phyloP scores from a whole-genome alignment of 2,888 invertebrate species.

The Rhingia campestris region DNA sequence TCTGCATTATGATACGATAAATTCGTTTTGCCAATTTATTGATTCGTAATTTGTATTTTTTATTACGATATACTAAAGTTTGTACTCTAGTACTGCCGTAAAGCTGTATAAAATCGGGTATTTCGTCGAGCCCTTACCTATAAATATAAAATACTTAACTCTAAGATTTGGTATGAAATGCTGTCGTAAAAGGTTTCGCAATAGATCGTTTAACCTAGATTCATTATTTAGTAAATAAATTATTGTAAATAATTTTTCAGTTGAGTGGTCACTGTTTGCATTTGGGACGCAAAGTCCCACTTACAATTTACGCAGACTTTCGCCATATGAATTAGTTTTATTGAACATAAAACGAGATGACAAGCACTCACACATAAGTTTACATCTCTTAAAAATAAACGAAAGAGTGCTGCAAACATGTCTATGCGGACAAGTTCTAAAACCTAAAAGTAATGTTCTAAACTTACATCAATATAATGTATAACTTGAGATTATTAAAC shows the following conservation, averaged over 20 bases:
- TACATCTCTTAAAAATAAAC: background rate
- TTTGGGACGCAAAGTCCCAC: background rate
- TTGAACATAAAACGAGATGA: background rate
- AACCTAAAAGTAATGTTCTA: constrained; percentile 1
- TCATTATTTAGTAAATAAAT: constrained; percentile 23
- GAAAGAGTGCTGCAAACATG: background rate
- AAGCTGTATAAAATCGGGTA: too few relatives aligned
- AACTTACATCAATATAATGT: constrained; percentile 6
- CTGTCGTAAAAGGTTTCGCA: constrained; percentile 15
- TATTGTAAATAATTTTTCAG: constrained; percentile 32
- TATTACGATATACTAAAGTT: too few relatives aligned
- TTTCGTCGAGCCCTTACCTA: background rate
- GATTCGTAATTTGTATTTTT: too few relatives aligned
- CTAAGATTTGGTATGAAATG: background rate
- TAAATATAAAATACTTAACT: background rate
- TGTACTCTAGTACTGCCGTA: too few relatives aligned
- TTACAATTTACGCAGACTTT: background rate
- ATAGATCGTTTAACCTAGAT: constrained; percentile 23
- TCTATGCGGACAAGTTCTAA: too few relatives aligned
- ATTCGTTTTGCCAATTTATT: too few relatives aligned
- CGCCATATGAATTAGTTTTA: background rate
- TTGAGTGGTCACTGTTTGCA: background rate
- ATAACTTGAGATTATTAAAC: constrained; percentile 30
- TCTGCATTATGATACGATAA: too few relatives aligned
- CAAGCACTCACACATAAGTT: background rate